A percentile compares a stretch with the other conserved stretches of the same genome.
phyloP scores from a whole-genome alignment of 2,797 vertebrate species.

The Anableps anableps region DNA sequence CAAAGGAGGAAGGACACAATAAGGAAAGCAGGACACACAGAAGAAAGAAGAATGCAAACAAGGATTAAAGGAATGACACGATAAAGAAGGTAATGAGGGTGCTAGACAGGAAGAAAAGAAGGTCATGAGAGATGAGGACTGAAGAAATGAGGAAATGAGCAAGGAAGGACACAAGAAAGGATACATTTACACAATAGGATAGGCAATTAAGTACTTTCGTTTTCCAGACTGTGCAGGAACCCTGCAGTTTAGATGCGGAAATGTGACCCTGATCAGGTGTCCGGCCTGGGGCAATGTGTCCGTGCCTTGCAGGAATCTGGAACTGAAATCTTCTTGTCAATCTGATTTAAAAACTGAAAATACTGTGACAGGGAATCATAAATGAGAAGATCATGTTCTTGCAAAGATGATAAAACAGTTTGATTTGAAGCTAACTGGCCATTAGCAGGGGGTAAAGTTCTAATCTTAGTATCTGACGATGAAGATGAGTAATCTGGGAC shows the following conservation, averaged over 20 bases:
- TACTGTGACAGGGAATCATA: neutral
- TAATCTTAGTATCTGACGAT: constrained; percentile 14
- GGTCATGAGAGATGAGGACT: neutral
- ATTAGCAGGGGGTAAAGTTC: constrained; percentile 13
- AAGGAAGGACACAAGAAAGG: neutral
- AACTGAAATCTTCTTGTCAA: constrained; percentile 32
- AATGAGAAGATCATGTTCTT: neutral
- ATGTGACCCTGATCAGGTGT: constrained; percentile 37
- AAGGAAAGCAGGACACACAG: neutral
- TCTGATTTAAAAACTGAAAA: constrained; percentile 17
- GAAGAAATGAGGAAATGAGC: neutral
- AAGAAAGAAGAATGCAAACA: neutral
- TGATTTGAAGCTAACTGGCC: constrained; percentile 32
- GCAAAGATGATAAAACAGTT: neutral
- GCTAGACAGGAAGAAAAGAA: neutral
- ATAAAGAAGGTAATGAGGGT: neutral
- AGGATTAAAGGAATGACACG: neutral
- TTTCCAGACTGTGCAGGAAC: neutral
- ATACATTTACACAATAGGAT: neutral
- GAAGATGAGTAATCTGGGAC: constrained; percentile 18
- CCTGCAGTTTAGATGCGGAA: constrained; percentile 1
- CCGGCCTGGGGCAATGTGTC: constrained; percentile 7
- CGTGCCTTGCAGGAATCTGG: constrained; percentile 22
- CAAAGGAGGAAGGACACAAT: neutral
- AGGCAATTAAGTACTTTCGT: neutral